Conservation (phyloP, 2,888 invertebrate species). For the Chloromyia formosa region DNA sequence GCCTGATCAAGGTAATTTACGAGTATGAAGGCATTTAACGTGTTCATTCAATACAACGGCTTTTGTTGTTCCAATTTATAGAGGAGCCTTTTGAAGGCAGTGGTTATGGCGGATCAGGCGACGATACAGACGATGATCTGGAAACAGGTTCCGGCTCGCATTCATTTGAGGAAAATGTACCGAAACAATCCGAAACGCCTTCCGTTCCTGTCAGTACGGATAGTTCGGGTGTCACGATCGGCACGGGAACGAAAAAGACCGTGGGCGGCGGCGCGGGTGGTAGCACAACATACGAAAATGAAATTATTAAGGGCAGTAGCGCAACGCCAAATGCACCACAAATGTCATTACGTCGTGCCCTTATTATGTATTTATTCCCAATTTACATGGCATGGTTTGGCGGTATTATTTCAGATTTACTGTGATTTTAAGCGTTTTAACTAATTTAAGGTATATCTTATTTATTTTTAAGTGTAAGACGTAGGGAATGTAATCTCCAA, state of each 20-base stretch:
- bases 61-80: constrained; percentile 57
- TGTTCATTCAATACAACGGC: no score
- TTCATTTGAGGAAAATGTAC: constrained; percentile 53
- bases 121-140: constrained; percentile 66
- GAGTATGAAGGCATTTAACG: background rate
- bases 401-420: constrained; percentile 81
- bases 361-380: constrained; percentile 80
- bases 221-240: constrained; percentile 49
- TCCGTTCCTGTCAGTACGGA: constrained; percentile 47
- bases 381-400: constrained; percentile 88
- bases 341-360: constrained; percentile 57
- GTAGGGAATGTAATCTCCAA: constrained; percentile 31
- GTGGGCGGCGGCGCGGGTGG: constrained; percentile 47
- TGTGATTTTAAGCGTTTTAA: constrained; percentile 68
- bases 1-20: constrained; percentile 70
- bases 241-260: constrained; percentile 54
- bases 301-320: constrained; percentile 49
- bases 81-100: constrained; percentile 71
- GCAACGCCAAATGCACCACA: constrained; percentile 49
- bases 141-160: constrained; percentile 63
- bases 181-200: constrained; percentile 34
- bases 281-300: constrained; percentile 51
- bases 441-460: constrained; percentile 9
- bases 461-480: constrained; percentile 40
- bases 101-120: constrained; percentile 76